Conservation (phyloP, 2,888 invertebrate genomes). For the Nymphalis c-album region DNA sequence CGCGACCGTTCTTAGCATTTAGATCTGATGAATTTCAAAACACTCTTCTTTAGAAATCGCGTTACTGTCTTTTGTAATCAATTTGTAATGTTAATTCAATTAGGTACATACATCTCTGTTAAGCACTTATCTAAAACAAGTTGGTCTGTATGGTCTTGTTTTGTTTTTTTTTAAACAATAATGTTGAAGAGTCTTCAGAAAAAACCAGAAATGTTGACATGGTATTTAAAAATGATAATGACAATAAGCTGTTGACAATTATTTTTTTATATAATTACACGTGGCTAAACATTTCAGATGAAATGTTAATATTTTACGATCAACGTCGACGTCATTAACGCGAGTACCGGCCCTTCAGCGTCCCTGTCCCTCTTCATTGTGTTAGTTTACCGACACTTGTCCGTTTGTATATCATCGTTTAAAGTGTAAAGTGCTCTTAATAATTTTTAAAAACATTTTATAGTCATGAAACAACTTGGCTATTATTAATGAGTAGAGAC, state of each 20-base stretch:
- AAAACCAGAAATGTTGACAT: too few relatives aligned
- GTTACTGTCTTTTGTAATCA: constrained; percentile 5
- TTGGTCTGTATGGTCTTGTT: too few relatives aligned
- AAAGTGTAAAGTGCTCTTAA: neutral
- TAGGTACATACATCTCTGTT: too few relatives aligned
- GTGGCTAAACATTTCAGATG: neutral
- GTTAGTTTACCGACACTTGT: constrained; percentile 25
- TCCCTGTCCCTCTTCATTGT: constrained; percentile 24
- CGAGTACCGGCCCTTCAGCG: neutral
- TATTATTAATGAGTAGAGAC: too few relatives aligned
- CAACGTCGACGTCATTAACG: neutral
- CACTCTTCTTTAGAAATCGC: constrained; percentile 24
- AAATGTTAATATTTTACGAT: neutral
- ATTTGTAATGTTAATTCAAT: too few relatives aligned
- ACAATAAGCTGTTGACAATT: too few relatives aligned
- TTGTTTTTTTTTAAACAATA: too few relatives aligned
- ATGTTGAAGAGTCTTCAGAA: too few relatives aligned
- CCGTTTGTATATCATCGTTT: neutral
- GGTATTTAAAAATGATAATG: too few relatives aligned
- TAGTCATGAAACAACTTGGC: too few relatives aligned
- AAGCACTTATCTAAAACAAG: too few relatives aligned
- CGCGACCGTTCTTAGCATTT: constrained; percentile 38
- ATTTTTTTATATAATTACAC: too few relatives aligned
- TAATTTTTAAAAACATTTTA: neutral
- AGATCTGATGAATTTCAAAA: constrained; percentile 53